These are phyloP conservation scores for Poliocrania exsul DNA, from an alignment of 2,797 vertebrate species.

Conservation along the genomic window DNA sequence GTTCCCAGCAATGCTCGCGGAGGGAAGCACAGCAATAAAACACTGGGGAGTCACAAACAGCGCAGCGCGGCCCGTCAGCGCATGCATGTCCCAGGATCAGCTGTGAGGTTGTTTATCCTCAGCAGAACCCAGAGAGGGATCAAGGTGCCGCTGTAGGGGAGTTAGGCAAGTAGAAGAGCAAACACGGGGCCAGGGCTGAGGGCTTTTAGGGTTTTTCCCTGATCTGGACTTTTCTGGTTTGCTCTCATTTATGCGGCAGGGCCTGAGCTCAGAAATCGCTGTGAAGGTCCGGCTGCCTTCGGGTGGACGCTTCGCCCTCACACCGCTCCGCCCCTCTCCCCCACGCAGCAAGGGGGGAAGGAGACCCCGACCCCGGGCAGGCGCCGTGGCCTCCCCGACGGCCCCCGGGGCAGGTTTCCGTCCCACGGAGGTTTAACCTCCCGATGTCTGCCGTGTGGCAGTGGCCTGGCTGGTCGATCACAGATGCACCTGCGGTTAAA, in stretches of 20 bases:
- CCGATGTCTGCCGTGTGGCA: neutral
- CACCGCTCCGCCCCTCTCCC: no score
- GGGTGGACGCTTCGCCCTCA: fast-evolving
- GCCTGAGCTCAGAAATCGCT: neutral
- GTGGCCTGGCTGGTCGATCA: neutral
- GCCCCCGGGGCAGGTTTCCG: fast-evolving
- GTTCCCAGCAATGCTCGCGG: neutral
- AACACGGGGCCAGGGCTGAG: fast-evolving
- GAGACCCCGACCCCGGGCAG: neutral
- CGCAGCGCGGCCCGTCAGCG: fast-evolving
- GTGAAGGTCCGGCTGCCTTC: fast-evolving
- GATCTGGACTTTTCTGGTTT: neutral
- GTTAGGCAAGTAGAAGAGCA: neutral
- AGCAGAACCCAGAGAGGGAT: neutral
- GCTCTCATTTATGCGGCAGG: neutral
- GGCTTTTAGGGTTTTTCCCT: neutral
- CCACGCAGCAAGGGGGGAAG: neutral
- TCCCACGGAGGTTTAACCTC: neutral
- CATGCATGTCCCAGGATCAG: neutral
- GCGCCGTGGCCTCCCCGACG: fast-evolving
- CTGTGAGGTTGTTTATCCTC: neutral
- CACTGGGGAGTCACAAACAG: neutral
- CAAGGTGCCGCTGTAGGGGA: fast-evolving
- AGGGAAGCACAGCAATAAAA: neutral
- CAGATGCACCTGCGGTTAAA: fast-evolving